Evolutionary conservation across 1,140 invertebrate species (phyloP).

Genomic region (Papilio xuthus): DNA sequence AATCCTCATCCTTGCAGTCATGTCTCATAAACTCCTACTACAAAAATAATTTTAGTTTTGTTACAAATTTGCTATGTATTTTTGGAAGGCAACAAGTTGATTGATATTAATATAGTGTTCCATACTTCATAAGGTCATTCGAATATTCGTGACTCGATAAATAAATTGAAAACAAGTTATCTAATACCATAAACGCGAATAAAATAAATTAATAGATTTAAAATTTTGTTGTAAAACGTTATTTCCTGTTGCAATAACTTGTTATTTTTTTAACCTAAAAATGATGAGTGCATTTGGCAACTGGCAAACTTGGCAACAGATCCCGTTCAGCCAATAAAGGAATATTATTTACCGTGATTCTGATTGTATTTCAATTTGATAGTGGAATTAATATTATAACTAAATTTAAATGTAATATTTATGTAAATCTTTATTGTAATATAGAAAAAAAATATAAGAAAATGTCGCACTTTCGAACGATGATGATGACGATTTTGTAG

Average conservation of each 20-base stretch:
- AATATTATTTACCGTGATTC: conserved; percentile 8
- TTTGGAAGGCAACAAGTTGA: background rate
- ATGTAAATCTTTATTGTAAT: background rate
- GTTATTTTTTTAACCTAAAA: conserved; percentile 1
- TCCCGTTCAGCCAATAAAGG: background rate
- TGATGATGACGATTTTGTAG: background rate
- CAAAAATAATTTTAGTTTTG: background rate
- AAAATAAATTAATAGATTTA: background rate
- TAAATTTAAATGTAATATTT: background rate
- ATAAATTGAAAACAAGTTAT: no score
- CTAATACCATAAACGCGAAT: background rate
- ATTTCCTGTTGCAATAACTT: conserved; percentile 1
- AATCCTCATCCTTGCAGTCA: background rate
- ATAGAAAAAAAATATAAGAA: background rate
- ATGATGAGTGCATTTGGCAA: conserved; percentile 24
- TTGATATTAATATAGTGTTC: background rate
- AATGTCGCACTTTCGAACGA: background rate
- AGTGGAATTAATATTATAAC: background rate
- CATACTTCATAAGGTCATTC: background rate
- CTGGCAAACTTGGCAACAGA: conserved; percentile 13
- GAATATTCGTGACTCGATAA: no score
- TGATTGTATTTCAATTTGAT: conserved; percentile 18
- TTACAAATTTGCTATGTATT: background rate
- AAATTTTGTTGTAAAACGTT: background rate
- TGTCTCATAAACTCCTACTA: background rate